Percentiles rank a stretch among this genome's conserved stretches.
Evolutionary conservation across 2,888 invertebrate species (phyloP).

Genomic region (Agrotis exclamationis): DNA sequence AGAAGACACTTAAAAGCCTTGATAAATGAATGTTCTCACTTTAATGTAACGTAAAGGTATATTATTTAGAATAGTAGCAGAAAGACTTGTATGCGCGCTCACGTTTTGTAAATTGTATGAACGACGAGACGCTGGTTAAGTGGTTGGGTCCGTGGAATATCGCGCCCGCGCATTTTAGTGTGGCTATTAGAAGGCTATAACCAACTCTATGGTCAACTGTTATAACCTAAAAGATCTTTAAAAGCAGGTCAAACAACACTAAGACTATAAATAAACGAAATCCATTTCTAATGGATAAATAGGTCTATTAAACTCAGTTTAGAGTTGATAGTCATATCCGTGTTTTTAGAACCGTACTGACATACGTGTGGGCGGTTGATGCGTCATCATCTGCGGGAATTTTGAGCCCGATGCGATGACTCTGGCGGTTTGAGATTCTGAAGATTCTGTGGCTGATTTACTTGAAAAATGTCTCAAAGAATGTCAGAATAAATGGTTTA

Average conservation of each 20-base stretch:
- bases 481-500: too few relatives aligned
- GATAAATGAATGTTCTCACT: neutral
- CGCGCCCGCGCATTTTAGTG: constrained; percentile 44
- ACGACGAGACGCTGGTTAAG: constrained; percentile 35
- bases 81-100: constrained; percentile 23
- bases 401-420: neutral
- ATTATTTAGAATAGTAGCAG: constrained; percentile 31
- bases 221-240: neutral
- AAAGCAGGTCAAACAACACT: neutral
- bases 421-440: neutral
- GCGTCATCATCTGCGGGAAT: constrained; percentile 16
- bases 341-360: constrained; percentile 21
- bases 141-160: constrained; percentile 23
- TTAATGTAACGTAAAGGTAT: neutral
- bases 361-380: neutral
- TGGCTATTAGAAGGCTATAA: constrained; percentile 37
- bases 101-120: constrained; percentile 30
- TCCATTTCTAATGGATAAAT: too few relatives aligned
- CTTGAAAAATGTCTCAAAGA: neutral
- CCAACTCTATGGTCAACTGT: too few relatives aligned
- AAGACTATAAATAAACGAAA: neutral
- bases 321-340: constrained; percentile 33
- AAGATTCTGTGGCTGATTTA: neutral
- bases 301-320: too few relatives aligned
- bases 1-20: neutral